Base-by-base conservation (phyloP, 2,113 vertebrate genomes). In the Chaetops frenatus region DNA sequence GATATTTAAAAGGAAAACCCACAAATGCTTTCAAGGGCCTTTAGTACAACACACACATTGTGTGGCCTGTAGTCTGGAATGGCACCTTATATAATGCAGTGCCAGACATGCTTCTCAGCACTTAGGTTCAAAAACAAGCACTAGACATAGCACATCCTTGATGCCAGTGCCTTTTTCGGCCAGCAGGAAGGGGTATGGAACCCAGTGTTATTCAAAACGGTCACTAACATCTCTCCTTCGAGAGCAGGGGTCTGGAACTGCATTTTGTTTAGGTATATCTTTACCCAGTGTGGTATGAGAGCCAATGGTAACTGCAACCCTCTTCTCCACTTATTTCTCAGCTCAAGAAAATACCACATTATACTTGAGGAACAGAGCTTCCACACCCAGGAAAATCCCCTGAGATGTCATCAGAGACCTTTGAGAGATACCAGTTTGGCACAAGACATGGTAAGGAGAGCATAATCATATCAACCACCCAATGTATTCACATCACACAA, bases 1-100 rank as follows among this genome's bases (percentile, higher is more conserved):
- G 94, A 95, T 60, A 48, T 56, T 92, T 90, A 78, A 88, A 81
- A 95, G 94, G 47, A 88, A 96, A 95, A 62, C 25, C 65, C 86
- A 78, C 64, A 84, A 35, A 12, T 10, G 50, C 79, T 90, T 96
- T 86, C 85, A 77, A 84, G 74, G 53, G 45, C 45, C 71, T 56
- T 80, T n/a, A 92, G 67, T 35, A 94, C 92, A 96, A 96, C 60
- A 81, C 6, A 27, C 21, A 35, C 60, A 97, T 91, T 96, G 87
- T 94, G 82, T 45, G 18, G 54, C 94, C 44, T 58, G 18, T 19
- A 88, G 87, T 21, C 76, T 95, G 88, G 74, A 94, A 81, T 56
- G 66, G 81, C 15, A 11, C 33, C n/a, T 69, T 80, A 36, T 48
- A 48, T 45, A 93, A 70, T 20, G 71, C 56, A 47, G 73, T 86